A percentile compares a stretch with the other conserved stretches of the same genome.
phyloP scores from a whole-genome alignment of 2,797 vertebrate genomes.

The Leptoclinus maculatus region DNA sequence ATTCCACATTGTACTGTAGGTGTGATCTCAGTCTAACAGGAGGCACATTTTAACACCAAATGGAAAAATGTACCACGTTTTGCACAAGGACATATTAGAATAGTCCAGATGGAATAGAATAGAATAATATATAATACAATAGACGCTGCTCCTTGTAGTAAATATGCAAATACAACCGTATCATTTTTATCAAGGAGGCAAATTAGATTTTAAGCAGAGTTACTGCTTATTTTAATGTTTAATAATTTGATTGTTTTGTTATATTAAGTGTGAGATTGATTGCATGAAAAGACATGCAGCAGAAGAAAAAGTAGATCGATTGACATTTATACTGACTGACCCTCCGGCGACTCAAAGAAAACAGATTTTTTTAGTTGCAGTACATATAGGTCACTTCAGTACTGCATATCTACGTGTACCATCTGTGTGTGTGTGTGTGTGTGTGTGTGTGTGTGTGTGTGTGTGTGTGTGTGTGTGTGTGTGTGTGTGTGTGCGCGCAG shows the following conservation, averaged over 20 bases:
- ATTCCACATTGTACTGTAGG: neutral
- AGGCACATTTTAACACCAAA: neutral
- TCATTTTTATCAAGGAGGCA: neutral
- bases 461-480: conserved; percentile 13
- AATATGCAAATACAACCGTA: neutral
- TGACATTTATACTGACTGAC: conserved; percentile 25
- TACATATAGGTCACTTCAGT: conserved; percentile 62
- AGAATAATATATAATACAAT: neutral
- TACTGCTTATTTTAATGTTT: neutral
- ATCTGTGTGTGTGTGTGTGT: neutral
- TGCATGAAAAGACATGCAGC: neutral
- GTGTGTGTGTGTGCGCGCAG: neutral
- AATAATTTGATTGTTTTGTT: neutral
- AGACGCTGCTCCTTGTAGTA: neutral
- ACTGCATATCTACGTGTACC: conserved; percentile 16
- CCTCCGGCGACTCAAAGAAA: neutral
- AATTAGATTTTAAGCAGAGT: neutral
- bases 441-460: conserved; percentile 7
- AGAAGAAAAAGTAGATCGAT: neutral
- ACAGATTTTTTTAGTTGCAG: conserved; percentile 2
- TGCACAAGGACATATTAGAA: neutral
- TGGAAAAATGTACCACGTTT: neutral
- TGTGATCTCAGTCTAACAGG: neutral
- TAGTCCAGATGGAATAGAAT: neutral
- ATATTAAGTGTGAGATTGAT: neutral